Conservation (phyloP, 1,140 invertebrate species). For the Bicyclus anynana region DNA sequence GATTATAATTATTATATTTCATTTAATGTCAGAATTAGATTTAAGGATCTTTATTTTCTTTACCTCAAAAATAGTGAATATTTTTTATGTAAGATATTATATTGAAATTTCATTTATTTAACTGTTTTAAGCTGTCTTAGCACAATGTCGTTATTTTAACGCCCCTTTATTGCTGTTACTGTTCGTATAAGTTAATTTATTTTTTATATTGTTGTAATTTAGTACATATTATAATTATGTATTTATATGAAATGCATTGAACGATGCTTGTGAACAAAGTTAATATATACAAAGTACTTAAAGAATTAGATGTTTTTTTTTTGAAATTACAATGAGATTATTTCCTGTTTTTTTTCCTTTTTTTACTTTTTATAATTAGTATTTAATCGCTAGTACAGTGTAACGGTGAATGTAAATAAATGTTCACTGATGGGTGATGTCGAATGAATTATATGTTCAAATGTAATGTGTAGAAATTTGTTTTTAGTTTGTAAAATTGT, state of each 20-base stretch:
- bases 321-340: conserved; percentile 75
- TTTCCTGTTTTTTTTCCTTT: conserved; percentile 48
- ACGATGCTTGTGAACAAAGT: conserved; percentile 29
- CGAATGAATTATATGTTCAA: conserved; percentile 25
- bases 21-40: conserved; percentile 56
- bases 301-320: conserved; percentile 50
- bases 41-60: conserved; percentile 47
- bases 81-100: conserved; percentile 35
- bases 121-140: conserved; percentile 43
- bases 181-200: conserved; percentile 56
- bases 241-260: conserved; percentile 31
- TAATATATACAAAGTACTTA: conserved; percentile 35
- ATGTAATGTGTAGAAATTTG: conserved; percentile 23
- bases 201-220: conserved; percentile 53
- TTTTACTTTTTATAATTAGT: conserved; percentile 68
- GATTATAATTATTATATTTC: conserved; percentile 56
- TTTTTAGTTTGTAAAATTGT: conserved; percentile 18
- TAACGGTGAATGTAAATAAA: conserved; percentile 1
- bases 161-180: conserved; percentile 38
- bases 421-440: conserved; percentile 3
- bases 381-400: conserved; percentile 30
- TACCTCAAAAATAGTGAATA: conserved; percentile 57
- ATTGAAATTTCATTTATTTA: conserved; percentile 18
- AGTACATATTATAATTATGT: conserved; percentile 26
- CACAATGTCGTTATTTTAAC: conserved; percentile 40